Evolutionary conservation across 1,140 invertebrate genomes (phyloP).

Genomic region (Camponotus floridanus): DNA sequence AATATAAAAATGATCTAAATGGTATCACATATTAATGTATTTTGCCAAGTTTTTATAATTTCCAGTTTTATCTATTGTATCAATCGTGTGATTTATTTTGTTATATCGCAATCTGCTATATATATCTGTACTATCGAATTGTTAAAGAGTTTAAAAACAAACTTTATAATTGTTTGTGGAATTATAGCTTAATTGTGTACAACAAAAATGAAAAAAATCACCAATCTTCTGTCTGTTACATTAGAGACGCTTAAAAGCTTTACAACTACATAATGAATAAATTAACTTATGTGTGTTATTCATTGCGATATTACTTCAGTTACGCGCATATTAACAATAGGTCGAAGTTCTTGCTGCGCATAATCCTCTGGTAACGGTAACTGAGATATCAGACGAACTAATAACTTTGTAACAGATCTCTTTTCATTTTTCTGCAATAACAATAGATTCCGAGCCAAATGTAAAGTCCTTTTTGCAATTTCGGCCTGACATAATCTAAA

Average conservation of each 20-base stretch:
- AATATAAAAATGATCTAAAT: constrained; percentile 50
- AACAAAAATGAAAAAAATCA: not conserved
- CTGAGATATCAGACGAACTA: constrained; percentile 86
- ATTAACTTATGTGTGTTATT: constrained; percentile 25
- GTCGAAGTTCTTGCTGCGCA: constrained; percentile 87
- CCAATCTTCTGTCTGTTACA: not conserved
- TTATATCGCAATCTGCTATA: not conserved
- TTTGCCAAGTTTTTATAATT: constrained; percentile 40
- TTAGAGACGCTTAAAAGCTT: constrained; percentile 10
- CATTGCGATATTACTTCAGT: constrained; percentile 74
- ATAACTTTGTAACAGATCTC: constrained; percentile 80
- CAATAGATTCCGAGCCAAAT: constrained; percentile 86
- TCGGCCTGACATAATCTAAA: constrained; percentile 88
- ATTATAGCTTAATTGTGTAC: not conserved
- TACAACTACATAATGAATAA: not conserved
- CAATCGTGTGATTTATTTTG: not conserved
- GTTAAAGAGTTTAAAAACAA: not conserved
- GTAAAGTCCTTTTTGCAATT: constrained; percentile 88
- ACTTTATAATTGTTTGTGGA: not conserved
- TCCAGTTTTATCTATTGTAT: constrained; percentile 13
- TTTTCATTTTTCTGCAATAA: constrained; percentile 83
- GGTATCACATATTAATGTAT: constrained; percentile 28
- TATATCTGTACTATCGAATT: not conserved
- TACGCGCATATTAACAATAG: constrained; percentile 82
- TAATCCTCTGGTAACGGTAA: constrained; percentile 90